A percentile compares a stretch with the other conserved stretches of the same genome.
Evolutionary conservation across 1,140 invertebrate genomes (phyloP).

Genomic region (Chironomus tepperi): DNA sequence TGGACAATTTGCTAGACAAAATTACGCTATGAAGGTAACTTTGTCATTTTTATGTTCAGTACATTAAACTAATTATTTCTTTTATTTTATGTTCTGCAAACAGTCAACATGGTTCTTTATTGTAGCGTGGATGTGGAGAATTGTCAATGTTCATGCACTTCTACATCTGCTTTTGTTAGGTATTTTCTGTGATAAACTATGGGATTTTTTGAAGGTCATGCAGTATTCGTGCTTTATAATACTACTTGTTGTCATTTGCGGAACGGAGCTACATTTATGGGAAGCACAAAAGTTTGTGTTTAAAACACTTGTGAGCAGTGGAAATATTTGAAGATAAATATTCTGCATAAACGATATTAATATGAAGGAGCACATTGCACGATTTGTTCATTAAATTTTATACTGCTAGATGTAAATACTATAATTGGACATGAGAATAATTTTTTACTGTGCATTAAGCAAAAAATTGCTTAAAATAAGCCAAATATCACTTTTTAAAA

Average conservation of each 20-base stretch:
- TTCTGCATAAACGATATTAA: too few species aligned
- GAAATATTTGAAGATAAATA: neutral
- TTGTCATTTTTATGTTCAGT: too few species aligned
- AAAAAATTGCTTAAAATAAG: too few species aligned
- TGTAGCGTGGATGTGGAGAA: conserved; percentile 64
- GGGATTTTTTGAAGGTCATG: conserved; percentile 56
- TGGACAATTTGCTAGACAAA: conserved; percentile 44
- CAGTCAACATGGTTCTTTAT: conserved; percentile 58
- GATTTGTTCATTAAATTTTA: too few species aligned
- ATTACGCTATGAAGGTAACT: conserved; percentile 43
- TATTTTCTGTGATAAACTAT: conserved; percentile 71
- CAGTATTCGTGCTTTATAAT: conserved; percentile 53
- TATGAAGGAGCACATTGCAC: too few species aligned
- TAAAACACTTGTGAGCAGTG: conserved; percentile 31
- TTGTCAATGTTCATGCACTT: conserved; percentile 70
- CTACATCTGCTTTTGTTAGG: conserved; percentile 64
- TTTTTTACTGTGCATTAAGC: too few species aligned
- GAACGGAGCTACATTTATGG: conserved; percentile 49
- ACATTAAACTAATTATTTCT: conserved; percentile 34
- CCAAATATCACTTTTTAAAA: too few species aligned
- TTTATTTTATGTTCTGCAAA: too few species aligned
- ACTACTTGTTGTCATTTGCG: conserved; percentile 46
- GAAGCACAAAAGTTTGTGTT: conserved; percentile 46
- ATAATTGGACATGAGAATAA: too few species aligned
- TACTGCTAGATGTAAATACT: too few species aligned